Evolutionary conservation across 1,140 invertebrate species (phyloP), one percentile per base, ranked within the genome.

Genomic region (Drosophila watanabei): DNA sequence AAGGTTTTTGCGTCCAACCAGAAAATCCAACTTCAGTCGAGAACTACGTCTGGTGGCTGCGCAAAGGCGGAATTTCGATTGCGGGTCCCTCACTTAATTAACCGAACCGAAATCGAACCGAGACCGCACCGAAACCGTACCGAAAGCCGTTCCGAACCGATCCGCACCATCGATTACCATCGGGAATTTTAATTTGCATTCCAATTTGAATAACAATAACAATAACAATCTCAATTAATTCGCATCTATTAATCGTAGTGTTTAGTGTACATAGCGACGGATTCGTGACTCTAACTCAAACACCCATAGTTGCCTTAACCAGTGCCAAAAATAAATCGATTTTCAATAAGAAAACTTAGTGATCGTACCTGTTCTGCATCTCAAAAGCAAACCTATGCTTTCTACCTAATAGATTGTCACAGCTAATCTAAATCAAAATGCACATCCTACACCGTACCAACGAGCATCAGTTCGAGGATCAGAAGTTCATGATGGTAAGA

Each of bases 401-500:
- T 54, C 57, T 43, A 52, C 28, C 63, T 70, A 75, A 75, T 52
- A 54, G 35, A 63, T 30, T 24, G 45, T 49, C 32, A 30, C 56
- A 35, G 41, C 35, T 37, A 45, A 68, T 14, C 60, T 58, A 35
- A 43, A 81, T 59, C 35, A 70, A 85, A 75, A 93, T 93, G 92
- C 92, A 93, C 79, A 93, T 93, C 57, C 77, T 93, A 75, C 92
- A 93, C 59, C 87, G 92, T 76, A 93, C 83, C 68, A 93, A 93
- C 77, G 92, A 93, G 49, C 92, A 93, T 64, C 92, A 93, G 65
- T 93, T 93, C 45, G 92, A 93, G 79, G 92, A 93, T 83, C 92
- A 93, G 65, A 93, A 93, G 69, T 93, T 93, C 75, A 93, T 93
- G 91, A 93, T 93, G 92, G 92, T 93, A 86, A 92, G 92, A 72